These are phyloP conservation scores for Gobius niger DNA, from an alignment of 2,113 vertebrate species.

Conservation along the genomic window DNA sequence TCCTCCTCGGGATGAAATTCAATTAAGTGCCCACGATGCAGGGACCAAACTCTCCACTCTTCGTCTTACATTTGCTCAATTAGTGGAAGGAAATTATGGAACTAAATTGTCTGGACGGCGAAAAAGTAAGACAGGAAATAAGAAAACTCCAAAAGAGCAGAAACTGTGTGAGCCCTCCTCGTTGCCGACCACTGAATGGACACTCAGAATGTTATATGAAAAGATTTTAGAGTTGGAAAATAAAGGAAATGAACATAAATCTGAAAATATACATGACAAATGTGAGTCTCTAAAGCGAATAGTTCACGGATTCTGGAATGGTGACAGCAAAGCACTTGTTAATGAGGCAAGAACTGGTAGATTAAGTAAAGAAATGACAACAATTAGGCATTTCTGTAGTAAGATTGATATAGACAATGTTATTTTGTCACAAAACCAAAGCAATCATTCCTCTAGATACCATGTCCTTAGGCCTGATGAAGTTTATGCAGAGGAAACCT, in stretches of 20 bases:
- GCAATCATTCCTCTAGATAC: slow-evolving; percentile 5
- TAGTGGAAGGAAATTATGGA: neutral
- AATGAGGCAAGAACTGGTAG: rapidly evolving
- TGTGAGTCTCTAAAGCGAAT: neutral
- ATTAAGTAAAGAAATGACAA: neutral
- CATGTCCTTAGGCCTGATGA: slow-evolving; percentile 48
- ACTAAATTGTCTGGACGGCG: neutral
- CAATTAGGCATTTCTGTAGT: neutral
- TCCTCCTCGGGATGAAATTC: neutral
- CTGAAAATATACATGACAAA: neutral
- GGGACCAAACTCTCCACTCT: neutral
- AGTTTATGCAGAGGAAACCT: slow-evolving; percentile 32
- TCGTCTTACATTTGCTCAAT: neutral
- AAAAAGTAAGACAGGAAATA: neutral
- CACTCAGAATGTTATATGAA: neutral
- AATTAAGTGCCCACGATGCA: no score
- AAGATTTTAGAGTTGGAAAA: neutral
- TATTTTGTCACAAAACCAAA: slow-evolving; percentile 41
- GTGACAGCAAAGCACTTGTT: neutral
- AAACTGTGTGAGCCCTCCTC: neutral
- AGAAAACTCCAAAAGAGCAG: neutral
- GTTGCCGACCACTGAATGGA: neutral
- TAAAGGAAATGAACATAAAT: neutral
- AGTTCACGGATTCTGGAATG: neutral
- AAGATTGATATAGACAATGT: slow-evolving; percentile 3